Conservation (phyloP, 2,888 invertebrate species). For the Deilephila elpenor region DNA sequence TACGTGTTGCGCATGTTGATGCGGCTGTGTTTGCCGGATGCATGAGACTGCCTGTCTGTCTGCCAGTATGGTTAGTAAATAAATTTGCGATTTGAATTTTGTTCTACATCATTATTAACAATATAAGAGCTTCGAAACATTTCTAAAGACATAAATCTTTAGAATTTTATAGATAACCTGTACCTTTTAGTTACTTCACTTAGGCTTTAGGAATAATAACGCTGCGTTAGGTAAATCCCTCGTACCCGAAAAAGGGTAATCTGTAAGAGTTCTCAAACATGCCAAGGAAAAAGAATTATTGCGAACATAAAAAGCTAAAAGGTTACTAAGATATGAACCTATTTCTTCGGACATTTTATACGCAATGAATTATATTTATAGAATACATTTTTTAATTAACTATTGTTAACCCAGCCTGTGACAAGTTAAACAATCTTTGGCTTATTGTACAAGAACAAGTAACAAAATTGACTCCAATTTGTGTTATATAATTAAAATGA, state of each 20-base stretch:
- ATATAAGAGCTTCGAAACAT: neutral
- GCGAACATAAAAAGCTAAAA: slow-evolving; percentile 11
- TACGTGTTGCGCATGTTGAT: slow-evolving; percentile 22
- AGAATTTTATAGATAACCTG: neutral
- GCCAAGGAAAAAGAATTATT: slow-evolving; percentile 13
- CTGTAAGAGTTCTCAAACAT: slow-evolving; percentile 11
- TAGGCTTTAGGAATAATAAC: neutral
- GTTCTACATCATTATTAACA: neutral
- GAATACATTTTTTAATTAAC: neutral
- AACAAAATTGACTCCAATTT: too few species aligned
- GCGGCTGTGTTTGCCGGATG: neutral
- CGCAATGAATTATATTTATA: neutral
- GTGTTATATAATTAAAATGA: too few species aligned
- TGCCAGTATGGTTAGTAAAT: neutral
- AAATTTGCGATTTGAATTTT: neutral
- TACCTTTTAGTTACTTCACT: neutral
- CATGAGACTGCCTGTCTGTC: neutral
- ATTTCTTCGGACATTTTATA: neutral
- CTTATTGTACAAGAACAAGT: too few species aligned
- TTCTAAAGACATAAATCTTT: neutral
- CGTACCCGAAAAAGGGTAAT: neutral
- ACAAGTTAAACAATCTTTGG: too few species aligned
- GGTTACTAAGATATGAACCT: neutral
- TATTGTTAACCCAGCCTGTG: neutral
- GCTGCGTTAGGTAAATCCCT: neutral